Percentiles rank a stretch among this genome's conserved stretches.
phyloP scores from a whole-genome alignment of 2,888 invertebrate species.

The Torymus texanus region DNA sequence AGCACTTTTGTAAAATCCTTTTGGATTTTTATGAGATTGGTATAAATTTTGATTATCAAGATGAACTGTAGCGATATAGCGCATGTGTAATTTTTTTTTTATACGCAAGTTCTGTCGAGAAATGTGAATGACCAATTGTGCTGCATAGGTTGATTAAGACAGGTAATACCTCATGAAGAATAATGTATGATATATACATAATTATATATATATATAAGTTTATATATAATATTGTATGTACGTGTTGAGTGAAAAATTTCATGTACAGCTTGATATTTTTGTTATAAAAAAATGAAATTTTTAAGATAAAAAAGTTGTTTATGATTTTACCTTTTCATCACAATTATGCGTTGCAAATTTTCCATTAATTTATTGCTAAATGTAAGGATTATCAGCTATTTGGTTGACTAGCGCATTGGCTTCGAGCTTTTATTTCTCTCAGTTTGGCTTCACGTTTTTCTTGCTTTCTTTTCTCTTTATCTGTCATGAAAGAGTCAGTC shows the following conservation, averaged over 20 bases:
- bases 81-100: conserved; percentile 25
- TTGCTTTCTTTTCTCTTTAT: conserved; percentile 59
- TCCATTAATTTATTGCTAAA: conserved; percentile 39
- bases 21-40: conserved; percentile 21
- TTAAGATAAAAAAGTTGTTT: conserved; percentile 32
- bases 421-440: conserved; percentile 60
- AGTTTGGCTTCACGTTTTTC: conserved; percentile 65
- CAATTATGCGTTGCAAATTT: conserved; percentile 27
- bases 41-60: conserved; percentile 18
- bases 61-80: background rate
- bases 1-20: conserved; percentile 30
- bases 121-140: conserved; percentile 30
- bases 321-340: conserved; percentile 48
- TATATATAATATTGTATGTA: background rate
- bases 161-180: conserved; percentile 43
- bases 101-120: conserved; percentile 3
- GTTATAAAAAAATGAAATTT: conserved; percentile 51
- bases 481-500: conserved; percentile 15
- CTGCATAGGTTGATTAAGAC: conserved; percentile 26
- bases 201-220: conserved; percentile 21
- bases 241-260: conserved; percentile 35
- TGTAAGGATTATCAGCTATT: conserved; percentile 43
- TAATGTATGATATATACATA: conserved; percentile 41
- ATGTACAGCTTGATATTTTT: conserved; percentile 58
- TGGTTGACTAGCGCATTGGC: conserved; percentile 28